Evolutionary conservation across 2,888 invertebrate genomes (phyloP).

Genomic region (Hemistola chrysoprasaria): DNA sequence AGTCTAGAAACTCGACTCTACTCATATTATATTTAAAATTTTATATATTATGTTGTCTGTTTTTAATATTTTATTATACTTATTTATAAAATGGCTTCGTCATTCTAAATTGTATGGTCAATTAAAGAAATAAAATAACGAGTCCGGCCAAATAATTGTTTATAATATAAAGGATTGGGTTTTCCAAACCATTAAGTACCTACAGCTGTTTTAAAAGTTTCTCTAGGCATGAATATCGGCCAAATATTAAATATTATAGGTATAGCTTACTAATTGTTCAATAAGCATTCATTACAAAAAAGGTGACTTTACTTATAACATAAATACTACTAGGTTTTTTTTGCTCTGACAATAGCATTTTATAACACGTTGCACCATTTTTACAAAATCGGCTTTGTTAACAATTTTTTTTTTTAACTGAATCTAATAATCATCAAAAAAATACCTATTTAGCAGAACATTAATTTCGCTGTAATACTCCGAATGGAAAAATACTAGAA

Average conservation of each 20-base stretch:
- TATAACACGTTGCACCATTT: conserved; percentile 8
- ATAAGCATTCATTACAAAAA: conserved; percentile 2
- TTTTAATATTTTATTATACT: no score
- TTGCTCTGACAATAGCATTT: conserved; percentile 36
- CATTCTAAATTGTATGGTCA: background rate
- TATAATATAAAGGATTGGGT: no score
- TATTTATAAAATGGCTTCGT: background rate
- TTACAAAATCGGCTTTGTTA: conserved; percentile 15
- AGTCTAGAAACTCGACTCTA: no score
- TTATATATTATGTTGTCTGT: no score
- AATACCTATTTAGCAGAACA: no score
- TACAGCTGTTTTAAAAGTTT: no score
- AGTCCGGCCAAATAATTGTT: no score
- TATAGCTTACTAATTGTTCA: background rate
- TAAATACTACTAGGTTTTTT: conserved; percentile 1
- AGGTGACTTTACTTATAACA: no score
- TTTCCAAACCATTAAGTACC: no score
- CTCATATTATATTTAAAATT: no score
- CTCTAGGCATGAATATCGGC: no score
- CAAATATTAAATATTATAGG: no score
- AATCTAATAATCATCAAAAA: conserved; percentile 1
- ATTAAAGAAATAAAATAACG: background rate
- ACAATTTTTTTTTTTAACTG: conserved; percentile 6
- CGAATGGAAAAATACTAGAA: conserved; percentile 26
- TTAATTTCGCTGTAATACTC: conserved; percentile 3